Evolutionary conservation across 2,888 invertebrate genomes (phyloP), one percentile per base, ranked within the genome.

Genomic region (Cosmorhoe ocellata): DNA sequence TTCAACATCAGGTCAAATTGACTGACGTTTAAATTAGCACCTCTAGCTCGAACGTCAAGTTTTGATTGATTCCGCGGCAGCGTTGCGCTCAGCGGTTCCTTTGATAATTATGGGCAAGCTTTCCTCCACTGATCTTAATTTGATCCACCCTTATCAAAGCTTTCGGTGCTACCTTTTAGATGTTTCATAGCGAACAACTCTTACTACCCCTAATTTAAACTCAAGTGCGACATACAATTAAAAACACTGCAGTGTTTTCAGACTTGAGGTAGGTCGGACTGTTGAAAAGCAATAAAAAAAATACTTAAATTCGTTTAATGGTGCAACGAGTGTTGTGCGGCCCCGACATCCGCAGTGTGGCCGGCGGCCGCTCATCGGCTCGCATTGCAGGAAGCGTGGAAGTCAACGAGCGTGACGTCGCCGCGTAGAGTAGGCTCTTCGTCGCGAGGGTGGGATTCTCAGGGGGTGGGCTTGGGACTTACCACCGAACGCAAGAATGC

Each of bases 401-500:
- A 61, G 66, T 63, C 63, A 62, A 53, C 53, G 61, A 47, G 59
- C 59, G 60, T 66, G 71, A 66, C 72, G 69, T 67, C 63, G 74
- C 57, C 58, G 58, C 33, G 60, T 60, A 64, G 64, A 67, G 44
- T n/a, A 64, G 68, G 71, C 61, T 75, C 80, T 84, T 80, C 81
- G 79, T 80, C 81, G 79, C 80, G 77, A 72, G 76, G 74, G 71
- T 64, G 40, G 55, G 33, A 51, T 46, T 50, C 37, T 50, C 39
- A 41, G 50, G 34, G 38, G 64, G 71, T 69, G 75, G 74, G 74
- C 74, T 68, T 69, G 71, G 58, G 32, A 24, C 36, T 39, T 30
- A 41, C 39, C 42, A 46, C 42, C 39, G 37, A 79, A 79, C 74
- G 84, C 81, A 84, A 81, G 84, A 84, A 85, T 87, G 86, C 85